Percentiles rank a stretch among this genome's conserved stretches.
phyloP scores from a whole-genome alignment of 2,113 vertebrate species.

The Hyperoodon ampullatus region DNA sequence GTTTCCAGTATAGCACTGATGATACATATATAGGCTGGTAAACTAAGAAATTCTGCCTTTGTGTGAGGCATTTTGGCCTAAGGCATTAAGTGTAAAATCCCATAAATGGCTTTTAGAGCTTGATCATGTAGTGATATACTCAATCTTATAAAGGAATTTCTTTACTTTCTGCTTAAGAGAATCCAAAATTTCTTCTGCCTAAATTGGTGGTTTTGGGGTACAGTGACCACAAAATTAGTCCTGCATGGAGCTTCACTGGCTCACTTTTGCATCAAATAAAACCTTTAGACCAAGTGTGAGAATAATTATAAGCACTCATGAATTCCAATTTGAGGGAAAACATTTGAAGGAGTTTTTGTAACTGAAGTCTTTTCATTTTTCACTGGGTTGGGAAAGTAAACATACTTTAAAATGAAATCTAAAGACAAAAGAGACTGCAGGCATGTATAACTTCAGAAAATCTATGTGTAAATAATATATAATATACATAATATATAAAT shows the following conservation, averaged over 20 bases:
- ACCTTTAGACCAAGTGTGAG: neutral
- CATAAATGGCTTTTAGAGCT: neutral
- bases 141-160: neutral
- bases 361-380: neutral
- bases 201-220: neutral
- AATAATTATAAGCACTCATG: neutral
- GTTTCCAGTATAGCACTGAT: accelerated
- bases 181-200: neutral
- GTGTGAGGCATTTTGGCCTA: neutral
- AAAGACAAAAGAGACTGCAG: neutral
- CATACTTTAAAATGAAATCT: neutral
- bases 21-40: neutral
- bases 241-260: neutral
- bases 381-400: neutral
- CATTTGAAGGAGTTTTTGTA: neutral
- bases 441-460: neutral
- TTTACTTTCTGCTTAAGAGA: neutral
- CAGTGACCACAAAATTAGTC: neutral
- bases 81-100: neutral
- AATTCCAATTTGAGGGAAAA: neutral
- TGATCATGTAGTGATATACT: neutral
- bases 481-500: neutral
- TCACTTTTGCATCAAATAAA: neutral
- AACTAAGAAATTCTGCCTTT: neutral
- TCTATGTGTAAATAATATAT: neutral